A percentile compares a stretch with the other conserved stretches of the same genome.
Evolutionary conservation across 2,888 invertebrate genomes (phyloP).

Genomic region (Aquatica leii): DNA sequence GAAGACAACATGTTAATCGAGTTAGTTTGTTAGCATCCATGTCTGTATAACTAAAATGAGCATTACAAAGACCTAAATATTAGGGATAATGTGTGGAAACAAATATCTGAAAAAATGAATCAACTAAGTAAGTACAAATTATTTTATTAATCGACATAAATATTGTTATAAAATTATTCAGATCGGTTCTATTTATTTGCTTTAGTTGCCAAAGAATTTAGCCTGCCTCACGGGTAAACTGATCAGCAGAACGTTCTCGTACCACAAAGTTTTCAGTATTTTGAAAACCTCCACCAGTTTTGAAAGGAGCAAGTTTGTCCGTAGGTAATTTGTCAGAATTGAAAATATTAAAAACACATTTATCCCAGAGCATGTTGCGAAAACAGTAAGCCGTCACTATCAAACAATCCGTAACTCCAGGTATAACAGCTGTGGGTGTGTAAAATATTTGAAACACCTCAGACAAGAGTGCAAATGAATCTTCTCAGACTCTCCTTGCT

Average conservation of each 20-base stretch:
- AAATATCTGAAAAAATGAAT: too few species aligned
- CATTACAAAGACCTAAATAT: too few species aligned
- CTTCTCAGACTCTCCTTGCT: conserved; percentile 8
- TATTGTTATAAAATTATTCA: too few species aligned
- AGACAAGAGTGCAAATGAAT: too few species aligned
- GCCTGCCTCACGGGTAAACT: conserved; percentile 18
- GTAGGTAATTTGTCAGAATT: conserved; percentile 47
- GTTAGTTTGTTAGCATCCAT: too few species aligned
- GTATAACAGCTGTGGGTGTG: not conserved
- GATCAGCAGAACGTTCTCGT: conserved; percentile 17
- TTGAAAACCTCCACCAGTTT: conserved; percentile 18
- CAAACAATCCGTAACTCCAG: conserved; percentile 3
- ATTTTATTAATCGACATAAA: too few species aligned
- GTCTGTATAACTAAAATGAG: too few species aligned
- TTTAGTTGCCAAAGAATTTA: conserved; percentile 13
- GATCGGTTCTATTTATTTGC: not conserved
- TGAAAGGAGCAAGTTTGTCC: conserved; percentile 54
- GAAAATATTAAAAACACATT: conserved; percentile 37
- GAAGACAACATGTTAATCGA: too few species aligned
- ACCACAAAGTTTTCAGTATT: conserved; percentile 22
- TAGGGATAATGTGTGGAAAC: too few species aligned
- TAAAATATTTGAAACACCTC: not conserved
- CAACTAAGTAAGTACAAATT: too few species aligned
- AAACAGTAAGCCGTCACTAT: conserved; percentile 36
- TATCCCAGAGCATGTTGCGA: conserved; percentile 38